Evolutionary conservation across 2,888 invertebrate species (phyloP).

Genomic region (Cryptocheilus praepositus): DNA sequence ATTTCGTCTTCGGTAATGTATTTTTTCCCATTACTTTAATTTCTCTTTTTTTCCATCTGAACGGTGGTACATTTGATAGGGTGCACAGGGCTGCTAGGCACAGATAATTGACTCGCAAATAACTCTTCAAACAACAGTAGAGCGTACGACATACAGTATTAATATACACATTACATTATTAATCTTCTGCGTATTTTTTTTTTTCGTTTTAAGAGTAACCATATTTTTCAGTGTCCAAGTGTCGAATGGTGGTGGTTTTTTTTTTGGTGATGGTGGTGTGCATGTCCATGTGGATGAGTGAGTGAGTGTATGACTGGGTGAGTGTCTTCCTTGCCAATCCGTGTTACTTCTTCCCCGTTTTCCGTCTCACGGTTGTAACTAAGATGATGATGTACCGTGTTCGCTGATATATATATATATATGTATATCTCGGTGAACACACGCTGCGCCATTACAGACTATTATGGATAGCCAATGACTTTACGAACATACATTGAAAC

Average conservation of each 20-base stretch:
- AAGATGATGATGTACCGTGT: conserved; percentile 10
- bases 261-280: not conserved
- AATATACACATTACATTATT: conserved; percentile 69
- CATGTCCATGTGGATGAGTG: conserved; percentile 1
- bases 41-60: conserved; percentile 55
- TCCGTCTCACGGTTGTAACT: conserved; percentile 56
- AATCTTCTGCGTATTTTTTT: conserved; percentile 42
- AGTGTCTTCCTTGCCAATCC: conserved; percentile 43
- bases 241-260: no score
- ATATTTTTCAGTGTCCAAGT: not conserved
- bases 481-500: no score
- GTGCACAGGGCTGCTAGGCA: conserved; percentile 77
- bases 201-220: conserved; percentile 37
- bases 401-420: conserved; percentile 54
- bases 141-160: conserved; percentile 75
- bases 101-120: conserved; percentile 81
- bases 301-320: conserved; percentile 24
- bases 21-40: conserved; percentile 26
- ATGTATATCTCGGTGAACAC: conserved; percentile 50
- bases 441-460: conserved; percentile 62
- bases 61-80: conserved; percentile 74
- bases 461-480: conserved; percentile 54
- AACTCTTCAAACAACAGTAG: conserved; percentile 76
- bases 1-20: conserved; percentile 42
- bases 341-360: conserved; percentile 28